Conservation (phyloP, 1,140 invertebrate genomes). For the Hycleus cichorii region DNA sequence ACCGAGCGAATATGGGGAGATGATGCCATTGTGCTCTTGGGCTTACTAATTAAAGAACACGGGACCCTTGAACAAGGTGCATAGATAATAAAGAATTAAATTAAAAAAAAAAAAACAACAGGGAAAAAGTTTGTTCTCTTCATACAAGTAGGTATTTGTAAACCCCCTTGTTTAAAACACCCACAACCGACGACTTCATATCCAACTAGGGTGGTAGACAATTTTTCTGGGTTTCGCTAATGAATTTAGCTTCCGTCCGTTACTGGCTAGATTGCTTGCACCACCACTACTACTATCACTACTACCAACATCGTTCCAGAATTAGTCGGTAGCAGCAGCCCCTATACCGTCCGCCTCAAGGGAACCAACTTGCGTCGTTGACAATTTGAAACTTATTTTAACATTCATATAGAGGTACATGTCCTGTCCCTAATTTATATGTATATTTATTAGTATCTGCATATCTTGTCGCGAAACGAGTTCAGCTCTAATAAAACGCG, state of each 20-base stretch:
- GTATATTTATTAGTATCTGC: conserved; percentile 37
- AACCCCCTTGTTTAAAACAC: no score
- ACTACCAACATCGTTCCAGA: conserved; percentile 15
- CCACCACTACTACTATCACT: no score
- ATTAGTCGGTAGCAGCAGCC: conserved; percentile 22
- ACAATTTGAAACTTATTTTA: conserved; percentile 46
- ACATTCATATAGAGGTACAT: conserved; percentile 41
- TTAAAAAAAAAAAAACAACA: conserved; percentile 14
- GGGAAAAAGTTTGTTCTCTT: conserved; percentile 20
- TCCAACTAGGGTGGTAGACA: conserved; percentile 24
- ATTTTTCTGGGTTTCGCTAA: conserved; percentile 37
- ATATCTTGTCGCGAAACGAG: conserved; percentile 23
- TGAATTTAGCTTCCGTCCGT: conserved; percentile 35
- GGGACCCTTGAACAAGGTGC: conserved; percentile 16
- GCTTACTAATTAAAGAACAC: conserved; percentile 17
- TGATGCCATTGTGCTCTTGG: conserved; percentile 12
- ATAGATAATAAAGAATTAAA: conserved; percentile 30
- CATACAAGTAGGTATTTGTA: neutral
- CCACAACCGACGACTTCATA: conserved; percentile 21
- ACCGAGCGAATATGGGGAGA: conserved; percentile 6
- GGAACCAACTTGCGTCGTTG: conserved; percentile 40
- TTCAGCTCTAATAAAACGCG: conserved; percentile 13
- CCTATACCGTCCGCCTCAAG: conserved; percentile 17
- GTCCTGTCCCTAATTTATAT: conserved; percentile 35
- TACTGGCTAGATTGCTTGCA: conserved; percentile 29